Conservation (phyloP, 2,797 vertebrate genomes). For the Coregonus sp. region DNA sequence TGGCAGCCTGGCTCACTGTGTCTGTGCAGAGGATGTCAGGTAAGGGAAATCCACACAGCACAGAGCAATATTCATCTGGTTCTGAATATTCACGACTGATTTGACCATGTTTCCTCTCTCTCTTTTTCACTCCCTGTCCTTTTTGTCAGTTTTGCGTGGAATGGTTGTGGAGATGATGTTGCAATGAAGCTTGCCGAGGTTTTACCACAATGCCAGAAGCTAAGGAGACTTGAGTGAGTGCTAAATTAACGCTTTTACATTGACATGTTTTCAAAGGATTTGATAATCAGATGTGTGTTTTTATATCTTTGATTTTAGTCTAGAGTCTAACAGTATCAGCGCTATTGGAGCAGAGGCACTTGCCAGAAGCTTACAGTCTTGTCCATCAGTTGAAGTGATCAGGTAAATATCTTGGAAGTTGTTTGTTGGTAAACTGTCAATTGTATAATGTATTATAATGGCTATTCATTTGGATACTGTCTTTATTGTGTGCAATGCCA, state of each 20-base stretch:
- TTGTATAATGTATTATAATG: no score
- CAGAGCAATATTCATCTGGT: neutral
- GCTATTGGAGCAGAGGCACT: conserved; percentile 73
- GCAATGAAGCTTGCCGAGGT: conserved; percentile 72
- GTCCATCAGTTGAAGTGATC: conserved; percentile 74
- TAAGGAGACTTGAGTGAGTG: conserved; percentile 88
- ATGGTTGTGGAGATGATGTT: conserved; percentile 78
- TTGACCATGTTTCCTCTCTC: neutral
- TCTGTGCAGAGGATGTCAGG: conserved; percentile 81
- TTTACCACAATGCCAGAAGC: conserved; percentile 74
- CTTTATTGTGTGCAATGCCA: neutral
- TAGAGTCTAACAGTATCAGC: conserved; percentile 85
- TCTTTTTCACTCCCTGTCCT: conserved; percentile 17
- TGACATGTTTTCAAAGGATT: neutral
- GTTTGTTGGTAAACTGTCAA: no score
- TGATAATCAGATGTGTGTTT: neutral
- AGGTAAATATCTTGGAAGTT: conserved; percentile 68
- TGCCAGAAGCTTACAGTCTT: conserved; percentile 66
- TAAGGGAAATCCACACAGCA: conserved; percentile 61
- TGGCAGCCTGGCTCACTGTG: conserved; percentile 71
- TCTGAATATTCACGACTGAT: neutral
- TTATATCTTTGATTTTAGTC: conserved; percentile 65
- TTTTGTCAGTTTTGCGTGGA: conserved; percentile 84
- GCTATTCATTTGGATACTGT: neutral
- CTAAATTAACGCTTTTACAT: conserved; percentile 29